Percentiles rank a stretch among this genome's conserved stretches.
Conservation (phyloP, 2,888 invertebrate genomes). For the Anorthoa munda region DNA sequence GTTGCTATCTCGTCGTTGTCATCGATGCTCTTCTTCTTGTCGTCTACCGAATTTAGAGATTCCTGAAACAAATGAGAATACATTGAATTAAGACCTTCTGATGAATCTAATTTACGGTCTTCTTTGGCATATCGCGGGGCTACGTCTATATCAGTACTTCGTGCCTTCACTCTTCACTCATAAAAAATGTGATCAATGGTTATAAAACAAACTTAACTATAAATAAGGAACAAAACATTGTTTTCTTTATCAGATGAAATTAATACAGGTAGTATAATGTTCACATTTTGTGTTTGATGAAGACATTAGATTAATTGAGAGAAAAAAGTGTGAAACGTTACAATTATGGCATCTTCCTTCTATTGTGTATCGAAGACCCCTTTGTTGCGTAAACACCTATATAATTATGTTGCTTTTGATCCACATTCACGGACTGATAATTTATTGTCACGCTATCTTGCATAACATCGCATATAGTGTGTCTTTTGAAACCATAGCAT, state of each 20-base stretch:
- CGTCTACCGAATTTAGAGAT: conserved; percentile 84
- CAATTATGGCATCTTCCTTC: conserved; percentile 67
- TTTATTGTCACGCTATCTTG: conserved; percentile 68
- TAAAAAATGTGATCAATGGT: not conserved
- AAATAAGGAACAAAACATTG: not conserved
- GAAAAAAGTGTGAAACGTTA: conserved; percentile 53
- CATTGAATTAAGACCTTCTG: not conserved
- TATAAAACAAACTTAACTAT: not conserved
- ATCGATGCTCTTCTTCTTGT: conserved; percentile 86
- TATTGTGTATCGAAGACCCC: conserved; percentile 65
- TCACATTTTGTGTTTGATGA: conserved; percentile 24
- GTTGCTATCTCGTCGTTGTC: conserved; percentile 84
- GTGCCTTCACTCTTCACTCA: not conserved
- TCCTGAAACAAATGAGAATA: conserved; percentile 82
- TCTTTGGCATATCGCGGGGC: not conserved
- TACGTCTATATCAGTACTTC: too few relatives aligned
- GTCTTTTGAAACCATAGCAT: conserved; percentile 42
- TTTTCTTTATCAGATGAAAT: conserved; percentile 10
- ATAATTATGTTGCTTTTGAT: conserved; percentile 65
- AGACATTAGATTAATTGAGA: conserved; percentile 34
- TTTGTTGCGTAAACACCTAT: conserved; percentile 70
- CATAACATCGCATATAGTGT: conserved; percentile 53
- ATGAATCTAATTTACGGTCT: not conserved
- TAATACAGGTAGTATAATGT: conserved; percentile 17
- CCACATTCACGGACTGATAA: conserved; percentile 71